Percentiles rank a stretch among this genome's conserved stretches.
These are phyloP conservation scores for Aplodontia rufa DNA, from an alignment of 2,113 vertebrate genomes.

Conservation along the genomic window DNA sequence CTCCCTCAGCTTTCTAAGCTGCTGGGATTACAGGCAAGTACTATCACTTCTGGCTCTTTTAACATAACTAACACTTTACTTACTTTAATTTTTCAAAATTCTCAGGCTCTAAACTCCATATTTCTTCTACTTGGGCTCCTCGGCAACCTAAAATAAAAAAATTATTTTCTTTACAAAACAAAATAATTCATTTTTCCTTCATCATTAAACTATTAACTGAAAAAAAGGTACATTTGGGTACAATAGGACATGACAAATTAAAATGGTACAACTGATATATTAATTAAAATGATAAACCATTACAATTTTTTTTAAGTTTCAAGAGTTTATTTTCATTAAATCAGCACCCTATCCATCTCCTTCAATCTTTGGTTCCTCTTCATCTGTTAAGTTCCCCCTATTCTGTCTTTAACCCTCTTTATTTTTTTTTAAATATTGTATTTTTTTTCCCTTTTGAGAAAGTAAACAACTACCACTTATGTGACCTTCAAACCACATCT, in stretches of 20 bases:
- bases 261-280: background rate
- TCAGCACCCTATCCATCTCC: background rate
- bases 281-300: background rate
- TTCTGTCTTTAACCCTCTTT: background rate
- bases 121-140: constrained; percentile 98
- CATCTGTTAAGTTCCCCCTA: background rate
- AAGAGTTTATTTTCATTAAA: background rate
- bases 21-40: too few species aligned
- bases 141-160: constrained; percentile 89
- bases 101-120: constrained; percentile 98
- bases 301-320: background rate
- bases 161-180: constrained; percentile 51
- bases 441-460: background rate
- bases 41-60: background rate
- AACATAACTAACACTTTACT: constrained; percentile 69
- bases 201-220: background rate
- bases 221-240: background rate
- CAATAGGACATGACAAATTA: constrained; percentile 17
- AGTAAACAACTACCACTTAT: constrained; percentile 19
- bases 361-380: background rate
- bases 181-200: background rate
- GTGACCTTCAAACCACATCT: background rate
- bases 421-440: too few species aligned
- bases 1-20: too few species aligned
- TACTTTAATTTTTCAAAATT: constrained; percentile 99